These are phyloP conservation scores for Ceriagrion tenellum DNA, from an alignment of 2,888 invertebrate species.

Conservation along the genomic window DNA sequence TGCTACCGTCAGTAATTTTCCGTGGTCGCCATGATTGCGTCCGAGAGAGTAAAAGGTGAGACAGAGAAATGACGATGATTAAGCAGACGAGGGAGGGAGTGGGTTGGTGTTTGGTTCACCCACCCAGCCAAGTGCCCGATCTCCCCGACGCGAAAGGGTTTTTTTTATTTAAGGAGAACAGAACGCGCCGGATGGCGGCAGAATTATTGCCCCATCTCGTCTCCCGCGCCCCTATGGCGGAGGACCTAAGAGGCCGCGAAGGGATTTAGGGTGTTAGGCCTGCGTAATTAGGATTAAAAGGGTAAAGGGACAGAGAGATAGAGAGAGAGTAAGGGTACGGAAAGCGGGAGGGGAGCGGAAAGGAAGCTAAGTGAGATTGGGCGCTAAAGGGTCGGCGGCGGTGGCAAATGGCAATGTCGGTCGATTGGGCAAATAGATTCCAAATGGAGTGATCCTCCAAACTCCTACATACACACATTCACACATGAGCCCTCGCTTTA, in stretches of 20 bases:
- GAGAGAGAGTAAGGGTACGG: not conserved
- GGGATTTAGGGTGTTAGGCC: not conserved
- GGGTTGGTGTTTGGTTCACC: not conserved
- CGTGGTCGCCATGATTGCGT: no score
- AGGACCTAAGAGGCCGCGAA: not conserved
- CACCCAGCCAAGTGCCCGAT: no score
- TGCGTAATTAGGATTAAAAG: not conserved
- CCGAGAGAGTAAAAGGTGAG: not conserved
- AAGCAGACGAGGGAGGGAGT: not conserved
- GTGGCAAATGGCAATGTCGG: not conserved
- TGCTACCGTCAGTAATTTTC: no score
- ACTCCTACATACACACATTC: not conserved
- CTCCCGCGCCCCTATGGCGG: not conserved
- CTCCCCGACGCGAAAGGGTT: not conserved
- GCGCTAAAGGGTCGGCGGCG: not conserved
- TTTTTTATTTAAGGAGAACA: not conserved
- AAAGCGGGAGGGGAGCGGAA: not conserved
- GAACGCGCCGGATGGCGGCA: not conserved
- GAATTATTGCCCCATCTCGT: not conserved
- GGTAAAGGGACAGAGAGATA: no score
- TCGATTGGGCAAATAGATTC: slow-evolving; percentile 26
- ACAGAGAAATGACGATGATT: not conserved
- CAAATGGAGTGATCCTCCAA: slow-evolving; percentile 10
- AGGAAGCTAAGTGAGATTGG: not conserved
- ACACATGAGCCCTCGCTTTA: not conserved